phyloP scores from a whole-genome alignment of 23 tunicate species.

The Trididemnum miniatum region DNA sequence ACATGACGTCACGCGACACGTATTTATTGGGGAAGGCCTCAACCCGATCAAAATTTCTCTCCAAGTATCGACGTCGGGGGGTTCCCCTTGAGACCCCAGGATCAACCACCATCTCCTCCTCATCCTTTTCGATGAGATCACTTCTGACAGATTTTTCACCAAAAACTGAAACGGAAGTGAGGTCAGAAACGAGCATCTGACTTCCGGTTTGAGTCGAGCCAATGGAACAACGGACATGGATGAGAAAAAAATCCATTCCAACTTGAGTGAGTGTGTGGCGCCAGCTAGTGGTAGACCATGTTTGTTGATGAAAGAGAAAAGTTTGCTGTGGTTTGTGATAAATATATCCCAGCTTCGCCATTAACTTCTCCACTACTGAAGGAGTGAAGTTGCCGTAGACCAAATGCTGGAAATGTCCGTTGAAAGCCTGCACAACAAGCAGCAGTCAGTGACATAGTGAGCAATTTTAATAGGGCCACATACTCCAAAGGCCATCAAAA shows the following conservation, averaged over 20 bases:
- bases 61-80: background rate
- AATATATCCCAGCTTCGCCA: slow-evolving; percentile 55
- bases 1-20: background rate
- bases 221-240: slow-evolving; percentile 45
- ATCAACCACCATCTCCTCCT: background rate
- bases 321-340: slow-evolving; percentile 44
- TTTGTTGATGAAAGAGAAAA: slow-evolving; percentile 46
- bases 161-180: background rate
- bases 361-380: slow-evolving; percentile 29
- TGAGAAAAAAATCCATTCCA: slow-evolving; percentile 62
- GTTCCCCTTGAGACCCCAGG: background rate
- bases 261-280: slow-evolving; percentile 19
- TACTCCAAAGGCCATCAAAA: too few relatives aligned
- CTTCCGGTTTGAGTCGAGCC: slow-evolving; percentile 26
- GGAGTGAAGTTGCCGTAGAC: slow-evolving; percentile 41
- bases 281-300: slow-evolving; percentile 37
- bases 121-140: background rate
- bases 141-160: background rate
- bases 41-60: background rate
- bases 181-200: slow-evolving; percentile 1
- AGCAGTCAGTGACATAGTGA: too few relatives aligned
- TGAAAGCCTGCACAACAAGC: slow-evolving; percentile 40
- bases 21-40: background rate
- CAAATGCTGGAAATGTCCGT: slow-evolving; percentile 49
- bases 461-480: too few relatives aligned